Base-by-base conservation (phyloP, 2,797 vertebrate species). In the Clarias pachynema region DNA sequence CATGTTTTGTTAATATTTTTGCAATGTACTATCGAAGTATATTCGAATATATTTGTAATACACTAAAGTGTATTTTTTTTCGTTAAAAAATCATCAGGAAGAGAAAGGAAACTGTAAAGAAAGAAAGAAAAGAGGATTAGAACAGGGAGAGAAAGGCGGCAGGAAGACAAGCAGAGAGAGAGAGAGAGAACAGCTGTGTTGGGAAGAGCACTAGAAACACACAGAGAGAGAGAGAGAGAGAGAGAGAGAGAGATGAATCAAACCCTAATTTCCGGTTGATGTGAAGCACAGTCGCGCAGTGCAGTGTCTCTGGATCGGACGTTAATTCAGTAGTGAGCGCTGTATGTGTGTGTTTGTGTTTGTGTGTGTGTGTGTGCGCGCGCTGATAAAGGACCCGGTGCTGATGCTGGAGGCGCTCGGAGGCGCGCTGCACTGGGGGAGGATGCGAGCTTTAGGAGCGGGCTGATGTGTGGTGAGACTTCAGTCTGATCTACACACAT, bases 171-270 rank as follows among this genome's bases (percentile, higher is more conserved):
- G 26, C n/a, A 20, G 8, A 22, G 53, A 56, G 29, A 29, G 2
- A 24, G 40, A 72, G 24, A 14, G 70, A 44, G 22, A 69, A 8
- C 20, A 37, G 40, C 15, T 53, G 70, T 26, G 70, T 74, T 44
- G 37, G 40, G 20, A 1, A 31, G 20, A 60, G 59, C 20, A 63
- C 44, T 49, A 49, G 29, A 31, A 15, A 15, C 26, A 29, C 0
- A 37, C 4, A 5, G 34, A 29, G 12, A 49, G 69, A 49, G 69
- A 72, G 5, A 24, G 69, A 75, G 73, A 78, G 29, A 77, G 75
- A 78, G 56, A 62, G 31, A 62, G 74, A 24, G 56, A 60, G 56
- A 6, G 16, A 56, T 56, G 44, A 62, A 79, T 78, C 56, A 78
- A 56, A 77, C 0, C 53, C n/a, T 14, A 72, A 72, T 37, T 72